Percentiles rank a stretch among this genome's conserved stretches.
Evolutionary conservation across 2,797 vertebrate species (phyloP).

Genomic region (Tenualosa ilisha): DNA sequence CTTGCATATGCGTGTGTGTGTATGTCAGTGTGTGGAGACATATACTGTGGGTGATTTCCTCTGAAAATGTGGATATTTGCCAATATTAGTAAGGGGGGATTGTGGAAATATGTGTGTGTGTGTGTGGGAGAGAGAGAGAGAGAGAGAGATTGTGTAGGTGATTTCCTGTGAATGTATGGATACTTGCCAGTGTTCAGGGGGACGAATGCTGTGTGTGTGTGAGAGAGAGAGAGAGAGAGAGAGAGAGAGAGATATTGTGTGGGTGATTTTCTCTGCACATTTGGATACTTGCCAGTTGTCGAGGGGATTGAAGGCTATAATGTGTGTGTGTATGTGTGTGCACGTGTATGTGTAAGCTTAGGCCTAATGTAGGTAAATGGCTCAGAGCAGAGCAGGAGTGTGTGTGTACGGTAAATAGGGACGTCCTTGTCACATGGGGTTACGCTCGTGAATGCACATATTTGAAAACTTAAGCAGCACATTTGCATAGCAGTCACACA

Average conservation of each 20-base stretch:
- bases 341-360: background rate
- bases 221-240: background rate
- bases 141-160: background rate
- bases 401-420: background rate
- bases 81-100: background rate
- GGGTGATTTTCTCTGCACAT: slow-evolving; percentile 1
- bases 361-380: slow-evolving; percentile 5
- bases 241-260: background rate
- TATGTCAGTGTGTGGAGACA: background rate
- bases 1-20: background rate
- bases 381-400: background rate
- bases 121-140: background rate
- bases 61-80: background rate
- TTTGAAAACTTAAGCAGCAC: background rate
- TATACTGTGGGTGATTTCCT: background rate
- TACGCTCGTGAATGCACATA: slow-evolving; percentile 24
- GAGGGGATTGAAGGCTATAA: background rate
- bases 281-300: slow-evolving; percentile 5
- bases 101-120: background rate
- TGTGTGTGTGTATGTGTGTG: background rate
- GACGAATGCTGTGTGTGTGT: background rate
- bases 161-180: background rate
- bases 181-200: background rate
- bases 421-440: slow-evolving; percentile 26
- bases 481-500: slow-evolving; percentile 1